Conservation (phyloP, 2,888 invertebrate genomes). For the Idaea aversata region DNA sequence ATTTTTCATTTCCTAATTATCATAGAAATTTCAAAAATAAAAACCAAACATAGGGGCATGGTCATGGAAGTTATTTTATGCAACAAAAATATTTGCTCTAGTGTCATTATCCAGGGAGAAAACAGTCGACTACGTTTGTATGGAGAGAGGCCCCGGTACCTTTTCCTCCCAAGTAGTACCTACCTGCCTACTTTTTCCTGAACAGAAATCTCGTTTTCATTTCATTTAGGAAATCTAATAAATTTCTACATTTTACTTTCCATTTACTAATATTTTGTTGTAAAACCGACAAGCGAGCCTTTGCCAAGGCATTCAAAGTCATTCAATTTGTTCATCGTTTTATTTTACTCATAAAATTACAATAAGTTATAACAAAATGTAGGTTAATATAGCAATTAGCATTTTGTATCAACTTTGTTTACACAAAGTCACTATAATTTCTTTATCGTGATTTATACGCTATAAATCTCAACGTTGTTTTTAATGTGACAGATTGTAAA, state of each 20-base stretch:
- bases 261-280: too few species aligned
- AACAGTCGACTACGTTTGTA: too few species aligned
- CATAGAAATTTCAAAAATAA: too few species aligned
- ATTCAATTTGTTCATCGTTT: neutral
- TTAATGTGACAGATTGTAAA: neutral
- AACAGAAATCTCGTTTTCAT: neutral
- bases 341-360: neutral
- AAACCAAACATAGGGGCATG: too few species aligned
- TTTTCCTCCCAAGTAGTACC: too few species aligned
- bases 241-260: constrained; percentile 7
- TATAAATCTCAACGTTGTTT: neutral
- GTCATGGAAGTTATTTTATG: too few species aligned
- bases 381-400: neutral
- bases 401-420: neutral
- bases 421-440: neutral
- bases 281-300: neutral
- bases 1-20: too few species aligned
- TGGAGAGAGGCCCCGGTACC: too few species aligned
- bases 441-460: neutral
- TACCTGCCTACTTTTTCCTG: too few species aligned
- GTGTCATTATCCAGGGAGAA: too few species aligned
- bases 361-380: neutral
- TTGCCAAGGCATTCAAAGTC: neutral
- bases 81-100: too few species aligned
- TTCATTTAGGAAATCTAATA: constrained; percentile 7